Percentiles rank a stretch among this genome's conserved stretches.
These are phyloP conservation scores for Gambusia holbrooki DNA, from an alignment of 2,113 vertebrate species.

Conservation along the genomic window DNA sequence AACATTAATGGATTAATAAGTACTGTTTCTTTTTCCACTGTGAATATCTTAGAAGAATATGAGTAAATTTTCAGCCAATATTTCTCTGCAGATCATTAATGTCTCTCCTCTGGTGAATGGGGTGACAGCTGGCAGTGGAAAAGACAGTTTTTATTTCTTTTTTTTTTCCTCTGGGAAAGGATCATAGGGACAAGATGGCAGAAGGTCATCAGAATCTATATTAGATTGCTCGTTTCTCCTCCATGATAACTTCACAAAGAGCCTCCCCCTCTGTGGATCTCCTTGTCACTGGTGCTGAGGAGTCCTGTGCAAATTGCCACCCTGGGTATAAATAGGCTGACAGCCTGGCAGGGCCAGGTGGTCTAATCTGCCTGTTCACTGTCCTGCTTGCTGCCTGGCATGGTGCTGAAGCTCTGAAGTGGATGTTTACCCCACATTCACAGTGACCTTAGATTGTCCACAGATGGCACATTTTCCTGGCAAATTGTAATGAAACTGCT, in stretches of 20 bases:
- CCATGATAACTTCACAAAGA: slow-evolving; percentile 22
- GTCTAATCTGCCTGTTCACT: slow-evolving; percentile 58
- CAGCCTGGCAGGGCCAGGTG: slow-evolving; percentile 65
- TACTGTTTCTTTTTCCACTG: neutral
- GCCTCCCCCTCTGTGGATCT: slow-evolving; percentile 25
- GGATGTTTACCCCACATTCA: slow-evolving; percentile 57
- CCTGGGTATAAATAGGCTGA: slow-evolving; percentile 69
- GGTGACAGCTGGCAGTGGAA: slow-evolving; percentile 43
- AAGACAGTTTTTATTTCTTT: slow-evolving; percentile 18
- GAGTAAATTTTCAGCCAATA: neutral
- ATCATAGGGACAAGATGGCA: slow-evolving; percentile 28
- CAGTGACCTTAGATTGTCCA: slow-evolving; percentile 53
- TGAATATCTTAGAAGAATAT: accelerated
- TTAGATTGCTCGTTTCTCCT: slow-evolving; percentile 26
- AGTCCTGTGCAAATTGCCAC: slow-evolving; percentile 58
- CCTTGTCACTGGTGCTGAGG: slow-evolving; percentile 46
- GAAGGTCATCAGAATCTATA: slow-evolving; percentile 56
- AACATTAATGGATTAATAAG: neutral
- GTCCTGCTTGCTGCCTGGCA: slow-evolving; percentile 52
- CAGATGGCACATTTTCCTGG: slow-evolving; percentile 55
- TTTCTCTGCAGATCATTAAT: slow-evolving; percentile 20
- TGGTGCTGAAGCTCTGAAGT: slow-evolving; percentile 40
- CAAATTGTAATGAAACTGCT: slow-evolving; percentile 32
- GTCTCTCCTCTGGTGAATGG: slow-evolving; percentile 16
- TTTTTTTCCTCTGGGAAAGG: slow-evolving; percentile 38